These are phyloP conservation scores for Neoarius graeffei DNA, from an alignment of 2,113 vertebrate species.

Conservation along the genomic window DNA sequence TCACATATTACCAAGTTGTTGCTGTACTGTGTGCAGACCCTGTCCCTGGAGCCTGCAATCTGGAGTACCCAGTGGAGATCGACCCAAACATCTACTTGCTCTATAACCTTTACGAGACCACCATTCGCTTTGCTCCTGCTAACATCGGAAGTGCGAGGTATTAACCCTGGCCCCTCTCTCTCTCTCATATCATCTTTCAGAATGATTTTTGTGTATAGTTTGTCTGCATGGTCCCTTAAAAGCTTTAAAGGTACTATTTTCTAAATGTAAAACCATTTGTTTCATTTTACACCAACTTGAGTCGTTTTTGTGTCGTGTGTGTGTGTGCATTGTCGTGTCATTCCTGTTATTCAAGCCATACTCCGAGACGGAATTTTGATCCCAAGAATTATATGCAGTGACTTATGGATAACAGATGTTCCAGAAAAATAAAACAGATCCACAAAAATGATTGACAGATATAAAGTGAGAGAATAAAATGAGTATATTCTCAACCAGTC, in stretches of 20 bases:
- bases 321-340: no score
- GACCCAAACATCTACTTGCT: constrained; percentile 89
- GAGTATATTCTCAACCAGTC: neutral
- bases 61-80: constrained; percentile 81
- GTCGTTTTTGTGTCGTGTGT: neutral
- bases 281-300: neutral
- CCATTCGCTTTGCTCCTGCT: constrained; percentile 85
- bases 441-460: neutral
- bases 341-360: neutral
- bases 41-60: constrained; percentile 90
- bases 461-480: neutral
- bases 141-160: constrained; percentile 87
- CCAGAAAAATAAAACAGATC: neutral
- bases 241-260: neutral
- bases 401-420: neutral
- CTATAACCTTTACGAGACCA: constrained; percentile 84
- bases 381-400: neutral
- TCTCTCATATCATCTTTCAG: neutral
- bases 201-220: neutral
- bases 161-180: neutral
- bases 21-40: constrained; percentile 78
- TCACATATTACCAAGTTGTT: neutral
- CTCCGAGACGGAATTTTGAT: neutral
- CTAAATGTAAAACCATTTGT: neutral
- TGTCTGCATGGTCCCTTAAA: neutral